phyloP scores from a whole-genome alignment of 1,140 invertebrate species.

The Camponotus pennsylvanicus region DNA sequence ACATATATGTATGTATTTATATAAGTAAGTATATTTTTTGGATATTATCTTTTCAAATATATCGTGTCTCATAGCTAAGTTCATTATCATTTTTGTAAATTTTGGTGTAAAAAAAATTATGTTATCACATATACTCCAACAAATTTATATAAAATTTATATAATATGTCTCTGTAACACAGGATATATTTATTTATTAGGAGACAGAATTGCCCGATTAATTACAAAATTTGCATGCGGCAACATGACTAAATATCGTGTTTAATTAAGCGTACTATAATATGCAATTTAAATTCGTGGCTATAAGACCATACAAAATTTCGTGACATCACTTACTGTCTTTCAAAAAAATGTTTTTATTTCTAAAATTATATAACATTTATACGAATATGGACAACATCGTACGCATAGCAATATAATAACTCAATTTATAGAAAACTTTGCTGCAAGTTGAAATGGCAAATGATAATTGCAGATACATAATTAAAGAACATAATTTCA shows the following conservation, averaged over 20 bases:
- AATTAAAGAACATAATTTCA: neutral
- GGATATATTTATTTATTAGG: neutral
- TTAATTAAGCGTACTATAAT: conserved; percentile 24
- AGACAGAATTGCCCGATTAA: neutral
- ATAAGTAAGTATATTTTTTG: no score
- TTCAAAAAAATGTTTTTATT: neutral
- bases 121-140: no score
- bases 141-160: neutral
- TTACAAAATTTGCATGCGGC: conserved; percentile 28
- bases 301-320: neutral
- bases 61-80: no score
- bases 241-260: conserved; percentile 3
- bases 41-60: no score
- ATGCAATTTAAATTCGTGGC: conserved; percentile 2
- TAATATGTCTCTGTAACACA: no score
- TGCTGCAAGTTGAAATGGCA: neutral
- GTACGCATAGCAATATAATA: neutral
- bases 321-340: neutral
- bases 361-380: neutral
- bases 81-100: no score
- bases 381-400: neutral
- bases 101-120: no score
- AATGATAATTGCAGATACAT: neutral
- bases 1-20: no score
- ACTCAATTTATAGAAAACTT: neutral